Percentiles rank a stretch among this genome's conserved stretches.
These are phyloP conservation scores for Nephrotoma guestfalica DNA, from an alignment of 2,888 invertebrate genomes.

Conservation along the genomic window DNA sequence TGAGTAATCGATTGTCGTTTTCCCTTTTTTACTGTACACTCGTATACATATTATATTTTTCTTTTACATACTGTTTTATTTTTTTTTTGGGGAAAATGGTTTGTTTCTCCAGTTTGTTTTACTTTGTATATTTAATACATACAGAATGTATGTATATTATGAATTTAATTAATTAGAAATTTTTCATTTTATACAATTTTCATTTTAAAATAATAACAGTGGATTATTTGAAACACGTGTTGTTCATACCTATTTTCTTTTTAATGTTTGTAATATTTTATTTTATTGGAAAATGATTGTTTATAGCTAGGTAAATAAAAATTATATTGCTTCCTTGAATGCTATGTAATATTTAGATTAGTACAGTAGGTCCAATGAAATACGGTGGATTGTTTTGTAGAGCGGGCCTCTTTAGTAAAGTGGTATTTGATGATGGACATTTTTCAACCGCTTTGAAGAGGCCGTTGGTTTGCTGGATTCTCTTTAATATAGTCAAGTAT, in stretches of 20 bases:
- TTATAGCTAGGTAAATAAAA: not conserved
- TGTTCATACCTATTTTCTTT: not conserved
- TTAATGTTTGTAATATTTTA: not conserved
- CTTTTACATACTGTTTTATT: not conserved
- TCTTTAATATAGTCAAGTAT: too few relatives aligned
- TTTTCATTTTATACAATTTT: not conserved
- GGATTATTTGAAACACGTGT: not conserved
- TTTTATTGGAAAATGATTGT: not conserved
- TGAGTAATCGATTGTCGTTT: slow-evolving; percentile 4
- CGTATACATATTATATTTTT: not conserved
- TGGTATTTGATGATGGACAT: too few relatives aligned
- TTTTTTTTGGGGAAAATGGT: not conserved
- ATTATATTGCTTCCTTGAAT: not conserved
- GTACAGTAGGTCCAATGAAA: not conserved
- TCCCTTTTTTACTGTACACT: not conserved
- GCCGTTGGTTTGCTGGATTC: too few relatives aligned
- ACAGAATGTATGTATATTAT: not conserved
- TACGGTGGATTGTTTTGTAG: not conserved
- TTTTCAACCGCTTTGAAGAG: too few relatives aligned
- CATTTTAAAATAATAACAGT: not conserved
- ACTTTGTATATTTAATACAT: not conserved
- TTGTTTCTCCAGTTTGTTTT: not conserved
- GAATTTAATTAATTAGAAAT: not conserved
- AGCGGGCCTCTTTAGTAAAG: too few relatives aligned
- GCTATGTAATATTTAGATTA: not conserved